Percentiles rank a stretch among this genome's conserved stretches.
These are phyloP conservation scores for Cassiopea andromeda DNA, from an alignment of 30 jellyfish, hydroid and myxozoan genomes.

Conservation along the genomic window DNA sequence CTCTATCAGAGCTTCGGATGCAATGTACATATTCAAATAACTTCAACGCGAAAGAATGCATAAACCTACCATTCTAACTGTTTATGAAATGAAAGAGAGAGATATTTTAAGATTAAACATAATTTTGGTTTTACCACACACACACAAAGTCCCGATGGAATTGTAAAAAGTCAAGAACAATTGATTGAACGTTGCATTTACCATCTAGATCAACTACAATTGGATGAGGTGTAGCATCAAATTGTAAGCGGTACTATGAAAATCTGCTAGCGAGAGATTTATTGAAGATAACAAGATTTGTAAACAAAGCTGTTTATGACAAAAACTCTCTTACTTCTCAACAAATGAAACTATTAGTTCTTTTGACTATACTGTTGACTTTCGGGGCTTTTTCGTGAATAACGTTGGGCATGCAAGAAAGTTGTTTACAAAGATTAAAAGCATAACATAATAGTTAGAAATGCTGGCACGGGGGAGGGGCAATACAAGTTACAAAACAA, in stretches of 20 bases:
- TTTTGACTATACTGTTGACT: neutral
- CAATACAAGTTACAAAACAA: no score
- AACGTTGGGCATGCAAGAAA: neutral
- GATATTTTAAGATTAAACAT: no score
- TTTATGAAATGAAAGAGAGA: neutral
- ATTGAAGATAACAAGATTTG: neutral
- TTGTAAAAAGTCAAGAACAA: neutral
- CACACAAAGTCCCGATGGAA: neutral
- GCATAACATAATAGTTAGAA: neutral
- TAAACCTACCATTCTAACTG: neutral
- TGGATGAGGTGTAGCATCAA: neutral
- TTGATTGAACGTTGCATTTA: neutral
- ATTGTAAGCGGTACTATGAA: neutral
- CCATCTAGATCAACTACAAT: neutral
- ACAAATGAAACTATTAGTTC: neutral
- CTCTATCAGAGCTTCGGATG: neutral
- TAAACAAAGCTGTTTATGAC: conserved; percentile 9
- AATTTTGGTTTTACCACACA: neutral
- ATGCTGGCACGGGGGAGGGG: neutral
- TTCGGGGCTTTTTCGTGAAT: neutral
- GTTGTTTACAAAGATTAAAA: neutral
- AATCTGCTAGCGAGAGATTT: neutral
- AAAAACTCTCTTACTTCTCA: neutral
- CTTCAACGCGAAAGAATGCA: neutral
- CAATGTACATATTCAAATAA: neutral